phyloP scores from a whole-genome alignment of 2,797 vertebrate genomes.

The Tangara arthus region DNA sequence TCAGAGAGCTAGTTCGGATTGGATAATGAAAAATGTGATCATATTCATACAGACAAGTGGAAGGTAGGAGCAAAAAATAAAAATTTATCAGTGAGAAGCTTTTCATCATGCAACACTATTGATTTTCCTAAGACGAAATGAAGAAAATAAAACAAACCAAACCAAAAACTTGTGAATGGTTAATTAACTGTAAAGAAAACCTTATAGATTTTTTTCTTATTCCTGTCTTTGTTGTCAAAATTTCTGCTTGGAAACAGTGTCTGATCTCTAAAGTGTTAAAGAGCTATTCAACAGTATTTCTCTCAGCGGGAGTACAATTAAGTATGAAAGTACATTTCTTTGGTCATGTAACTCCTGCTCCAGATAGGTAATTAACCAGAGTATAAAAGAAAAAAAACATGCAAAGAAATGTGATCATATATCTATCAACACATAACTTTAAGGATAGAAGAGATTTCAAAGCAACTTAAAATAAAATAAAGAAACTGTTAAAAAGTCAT shows the following conservation, averaged over 20 bases:
- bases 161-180: not conserved
- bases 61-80: not conserved
- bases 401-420: constrained; percentile 45
- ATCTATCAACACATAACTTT: not conserved
- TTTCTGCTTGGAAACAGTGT: constrained; percentile 48
- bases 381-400: not conserved
- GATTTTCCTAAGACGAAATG: not conserved
- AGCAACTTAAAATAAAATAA: not conserved
- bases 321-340: constrained; percentile 50
- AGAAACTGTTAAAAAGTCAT: not conserved
- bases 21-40: not conserved
- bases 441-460: not conserved
- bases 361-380: constrained; percentile 78
- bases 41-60: not conserved
- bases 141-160: not conserved
- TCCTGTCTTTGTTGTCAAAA: constrained; percentile 27
- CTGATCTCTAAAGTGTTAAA: constrained; percentile 54
- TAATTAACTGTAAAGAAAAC: constrained; percentile 82
- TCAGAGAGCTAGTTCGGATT: not conserved
- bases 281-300: constrained; percentile 65
- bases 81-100: not conserved
- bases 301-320: constrained; percentile 56
- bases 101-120: not conserved
- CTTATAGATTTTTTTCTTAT: constrained; percentile 66
- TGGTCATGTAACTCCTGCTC: constrained; percentile 78